A percentile compares a stretch with the other conserved stretches of the same genome.
Evolutionary conservation across 2,888 invertebrate species (phyloP).

Genomic region (Cremastinae sp.): DNA sequence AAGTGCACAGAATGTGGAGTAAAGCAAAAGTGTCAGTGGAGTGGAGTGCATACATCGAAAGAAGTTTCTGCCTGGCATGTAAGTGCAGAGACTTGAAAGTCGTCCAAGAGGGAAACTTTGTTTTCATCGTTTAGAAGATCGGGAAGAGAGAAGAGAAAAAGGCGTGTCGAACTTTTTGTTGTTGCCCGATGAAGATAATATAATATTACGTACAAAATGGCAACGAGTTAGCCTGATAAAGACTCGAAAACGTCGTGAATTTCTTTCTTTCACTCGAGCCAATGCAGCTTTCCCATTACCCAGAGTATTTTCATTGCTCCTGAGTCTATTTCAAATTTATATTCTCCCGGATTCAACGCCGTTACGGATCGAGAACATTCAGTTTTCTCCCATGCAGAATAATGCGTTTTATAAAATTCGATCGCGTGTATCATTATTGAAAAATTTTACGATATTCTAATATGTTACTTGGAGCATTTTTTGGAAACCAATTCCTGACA

Average conservation of each 20-base stretch:
- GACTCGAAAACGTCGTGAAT: slow-evolving; percentile 8
- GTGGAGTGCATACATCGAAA: slow-evolving; percentile 12
- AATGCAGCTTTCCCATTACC: background rate
- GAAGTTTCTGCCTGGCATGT: slow-evolving; percentile 16
- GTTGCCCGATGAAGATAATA: slow-evolving; percentile 35
- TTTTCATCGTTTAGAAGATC: slow-evolving; percentile 50
- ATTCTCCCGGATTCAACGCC: background rate
- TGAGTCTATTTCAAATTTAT: background rate
- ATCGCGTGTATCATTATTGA: too few species aligned
- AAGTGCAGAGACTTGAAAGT: slow-evolving; percentile 43
- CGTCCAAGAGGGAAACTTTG: slow-evolving; percentile 47
- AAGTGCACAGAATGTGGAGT: slow-evolving; percentile 13
- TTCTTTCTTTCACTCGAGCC: slow-evolving; percentile 8
- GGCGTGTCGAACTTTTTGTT: slow-evolving; percentile 7
- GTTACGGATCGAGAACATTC: background rate
- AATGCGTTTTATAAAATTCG: too few species aligned
- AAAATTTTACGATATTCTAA: too few species aligned
- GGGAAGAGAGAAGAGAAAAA: background rate
- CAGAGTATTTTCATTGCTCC: slow-evolving; percentile 11
- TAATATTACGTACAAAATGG: slow-evolving; percentile 38
- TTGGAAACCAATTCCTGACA: too few species aligned
- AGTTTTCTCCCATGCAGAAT: too few species aligned
- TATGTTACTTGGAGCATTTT: too few species aligned
- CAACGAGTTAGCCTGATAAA: slow-evolving; percentile 23
- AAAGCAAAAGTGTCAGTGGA: slow-evolving; percentile 20